A percentile compares a stretch with the other conserved stretches of the same genome.
phyloP scores from a whole-genome alignment of 2,888 invertebrate genomes.

The Hofmannophila pseudospretella region DNA sequence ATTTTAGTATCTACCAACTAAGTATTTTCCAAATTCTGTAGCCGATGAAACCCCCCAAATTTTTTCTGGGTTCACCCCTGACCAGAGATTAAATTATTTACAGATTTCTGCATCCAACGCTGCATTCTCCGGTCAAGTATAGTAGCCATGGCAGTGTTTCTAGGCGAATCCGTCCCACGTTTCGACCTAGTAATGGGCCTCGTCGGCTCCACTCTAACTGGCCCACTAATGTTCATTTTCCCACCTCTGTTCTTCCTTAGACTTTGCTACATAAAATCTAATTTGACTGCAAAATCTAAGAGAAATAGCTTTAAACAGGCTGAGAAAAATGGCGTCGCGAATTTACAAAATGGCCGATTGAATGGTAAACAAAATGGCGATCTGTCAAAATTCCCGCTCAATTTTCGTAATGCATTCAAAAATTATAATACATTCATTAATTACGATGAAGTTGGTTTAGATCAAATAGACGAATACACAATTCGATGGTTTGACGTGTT shows the following conservation, averaged over 20 bases:
- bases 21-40: too few species aligned
- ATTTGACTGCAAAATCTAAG: constrained; percentile 17
- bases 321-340: constrained; percentile 2
- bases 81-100: too few species aligned
- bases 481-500: constrained; percentile 68
- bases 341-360: constrained; percentile 1
- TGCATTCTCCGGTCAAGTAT: constrained; percentile 84
- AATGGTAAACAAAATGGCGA: constrained; percentile 12
- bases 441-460: constrained; percentile 20
- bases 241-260: constrained; percentile 89
- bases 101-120: constrained; percentile 87
- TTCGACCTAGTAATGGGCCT: constrained; percentile 92
- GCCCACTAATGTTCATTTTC: constrained; percentile 89
- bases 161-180: constrained; percentile 89
- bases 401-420: constrained; percentile 28
- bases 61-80: too few species aligned
- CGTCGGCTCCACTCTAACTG: constrained; percentile 90
- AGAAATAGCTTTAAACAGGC: constrained; percentile 1
- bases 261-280: constrained; percentile 74
- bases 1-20: too few species aligned
- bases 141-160: constrained; percentile 82
- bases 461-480: constrained; percentile 35
- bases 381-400: constrained; percentile 33
- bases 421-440: constrained; percentile 52
- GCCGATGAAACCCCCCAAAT: too few species aligned